phyloP scores from a whole-genome alignment of 2,888 invertebrate species.

The Nomada ferruginata region DNA sequence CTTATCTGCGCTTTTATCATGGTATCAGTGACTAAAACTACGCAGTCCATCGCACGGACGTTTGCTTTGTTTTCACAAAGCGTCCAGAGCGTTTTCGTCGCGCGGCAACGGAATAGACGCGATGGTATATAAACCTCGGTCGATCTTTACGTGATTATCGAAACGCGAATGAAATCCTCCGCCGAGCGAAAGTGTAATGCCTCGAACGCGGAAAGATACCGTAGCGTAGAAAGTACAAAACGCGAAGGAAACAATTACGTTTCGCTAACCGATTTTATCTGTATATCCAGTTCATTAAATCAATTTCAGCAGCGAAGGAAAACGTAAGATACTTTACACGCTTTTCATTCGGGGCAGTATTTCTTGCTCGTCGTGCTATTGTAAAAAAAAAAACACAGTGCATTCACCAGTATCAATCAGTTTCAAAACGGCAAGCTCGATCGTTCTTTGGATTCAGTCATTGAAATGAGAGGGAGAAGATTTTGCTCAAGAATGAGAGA shows the following conservation, averaged over 20 bases:
- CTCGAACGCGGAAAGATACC: slow-evolving; percentile 45
- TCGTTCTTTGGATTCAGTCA: not conserved
- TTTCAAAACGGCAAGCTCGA: not conserved
- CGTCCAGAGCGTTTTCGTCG: not conserved
- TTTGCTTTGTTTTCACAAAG: not conserved
- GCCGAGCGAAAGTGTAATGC: slow-evolving; percentile 47
- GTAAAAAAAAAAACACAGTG: too few species aligned
- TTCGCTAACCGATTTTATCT: slow-evolving; percentile 17
- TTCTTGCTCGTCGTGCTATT: not conserved
- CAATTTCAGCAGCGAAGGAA: not conserved
- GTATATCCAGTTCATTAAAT: not conserved
- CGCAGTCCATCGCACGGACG: slow-evolving; percentile 18
- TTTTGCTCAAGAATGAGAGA: not conserved
- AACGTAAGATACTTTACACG: too few species aligned
- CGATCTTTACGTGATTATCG: not conserved
- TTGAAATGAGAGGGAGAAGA: not conserved
- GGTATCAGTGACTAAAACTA: slow-evolving; percentile 22
- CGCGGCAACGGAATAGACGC: not conserved
- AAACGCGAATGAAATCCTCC: slow-evolving; percentile 28
- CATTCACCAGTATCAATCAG: too few species aligned
- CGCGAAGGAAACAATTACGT: slow-evolving; percentile 45
- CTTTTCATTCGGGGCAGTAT: not conserved
- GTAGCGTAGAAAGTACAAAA: slow-evolving; percentile 48
- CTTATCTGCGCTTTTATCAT: slow-evolving; percentile 45
- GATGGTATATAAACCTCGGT: too few species aligned